Evolutionary conservation across 2,113 vertebrate genomes (phyloP), one percentile per base, ranked within the genome.

Genomic region (Lophura nycthemera): DNA sequence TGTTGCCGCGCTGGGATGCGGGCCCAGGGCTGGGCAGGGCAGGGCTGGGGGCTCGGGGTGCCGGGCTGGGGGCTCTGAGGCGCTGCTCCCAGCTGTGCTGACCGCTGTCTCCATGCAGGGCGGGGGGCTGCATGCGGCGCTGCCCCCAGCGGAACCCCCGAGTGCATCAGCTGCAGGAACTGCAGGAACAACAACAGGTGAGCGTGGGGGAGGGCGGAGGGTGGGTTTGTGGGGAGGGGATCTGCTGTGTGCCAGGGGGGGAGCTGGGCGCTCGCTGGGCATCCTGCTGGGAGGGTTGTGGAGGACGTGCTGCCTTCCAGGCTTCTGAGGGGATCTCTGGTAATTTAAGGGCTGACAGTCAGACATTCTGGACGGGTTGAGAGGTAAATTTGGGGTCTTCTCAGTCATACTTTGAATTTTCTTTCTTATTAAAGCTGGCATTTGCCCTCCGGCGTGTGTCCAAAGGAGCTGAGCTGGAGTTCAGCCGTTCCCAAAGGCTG

Each of bases 151-250:
- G 0, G 99, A 99, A 83, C 98, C 98, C 0, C 79, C 98, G 98
- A 99, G 52, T 99, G 99, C 59, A 91, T 98, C 94, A 99, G 90
- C 96, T 99, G 99, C 96, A 98, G 99, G 66, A 99, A 99, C 29
- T 98, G 99, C 73, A 98, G 98, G 77, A 99, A 99, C 97, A 99
- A 99, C 61, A 99, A 99, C 97, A 99, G 99, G 99, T 99, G 50
- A 52, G 52, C 5, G 27, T 12, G 14, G 50, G 25, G 50, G 48
- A 6, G 47, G 20, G 42, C 10, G 15, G 10, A 6, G 11, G 45
- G 45, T 45, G 45, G 20, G 47, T 24, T 11, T 50, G 21, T 13
- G 24, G 24, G 48, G 47, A 12, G 47, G 48, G 48, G 48, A 7
- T 50, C 48, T 8, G 24, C 48, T 24, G 48, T 25, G 48, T 50